A percentile compares a stretch with the other conserved stretches of the same genome.
These are phyloP conservation scores for Palythoa grandiflora DNA, from an alignment of 92 coral and sea anemone genomes.

Conservation along the genomic window DNA sequence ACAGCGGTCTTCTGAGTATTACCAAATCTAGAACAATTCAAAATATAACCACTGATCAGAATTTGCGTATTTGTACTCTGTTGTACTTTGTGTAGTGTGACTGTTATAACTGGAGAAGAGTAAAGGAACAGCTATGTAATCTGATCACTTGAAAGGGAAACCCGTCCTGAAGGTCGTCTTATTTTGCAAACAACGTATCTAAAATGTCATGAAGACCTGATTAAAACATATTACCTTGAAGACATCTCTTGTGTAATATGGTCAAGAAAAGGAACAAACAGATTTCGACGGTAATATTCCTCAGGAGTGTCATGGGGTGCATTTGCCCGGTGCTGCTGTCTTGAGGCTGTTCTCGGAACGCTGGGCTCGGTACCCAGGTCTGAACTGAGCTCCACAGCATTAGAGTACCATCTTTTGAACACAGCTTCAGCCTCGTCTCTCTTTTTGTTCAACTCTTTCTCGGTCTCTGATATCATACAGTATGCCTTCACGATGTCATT, in stretches of 20 bases:
- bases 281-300: conserved; percentile 17
- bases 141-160: conserved; percentile 54
- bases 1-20: conserved; percentile 56
- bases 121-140: conserved; percentile 54
- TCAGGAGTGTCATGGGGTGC: conserved; percentile 64
- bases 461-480: conserved; percentile 56
- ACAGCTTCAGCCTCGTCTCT: conserved; percentile 54
- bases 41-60: conserved; percentile 3
- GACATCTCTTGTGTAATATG: conserved; percentile 51
- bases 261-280: conserved; percentile 57
- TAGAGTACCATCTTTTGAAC: conserved; percentile 52
- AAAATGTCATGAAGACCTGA: conserved; percentile 45
- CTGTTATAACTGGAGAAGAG: conserved; percentile 56
- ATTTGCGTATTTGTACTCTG: neutral
- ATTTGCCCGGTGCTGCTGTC: conserved; percentile 60
- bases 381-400: conserved; percentile 52
- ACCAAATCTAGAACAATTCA: conserved; percentile 43
- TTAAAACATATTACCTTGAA: conserved; percentile 49
- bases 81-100: conserved; percentile 21
- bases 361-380: conserved; percentile 49
- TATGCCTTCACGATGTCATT: conserved; percentile 69
- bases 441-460: conserved; percentile 39
- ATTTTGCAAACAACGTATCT: conserved; percentile 42
- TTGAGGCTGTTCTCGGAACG: conserved; percentile 53
- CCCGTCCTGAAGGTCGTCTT: conserved; percentile 46